Evolutionary conservation across 2,888 invertebrate genomes (phyloP), one percentile per base, ranked within the genome.

Genomic region (Siphonodentalium dalli): DNA sequence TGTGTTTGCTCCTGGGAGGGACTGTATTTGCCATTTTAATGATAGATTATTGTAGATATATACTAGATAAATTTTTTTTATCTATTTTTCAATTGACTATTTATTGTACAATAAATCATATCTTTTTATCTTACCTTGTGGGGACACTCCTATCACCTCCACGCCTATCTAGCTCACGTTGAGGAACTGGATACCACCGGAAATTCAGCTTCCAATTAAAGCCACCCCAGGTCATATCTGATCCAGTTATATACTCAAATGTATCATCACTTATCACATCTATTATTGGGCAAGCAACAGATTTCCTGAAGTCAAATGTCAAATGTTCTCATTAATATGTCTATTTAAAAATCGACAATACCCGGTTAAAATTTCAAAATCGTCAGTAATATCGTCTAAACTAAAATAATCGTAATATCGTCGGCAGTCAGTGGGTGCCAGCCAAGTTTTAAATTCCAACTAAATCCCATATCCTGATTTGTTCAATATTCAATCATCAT

Each of bases 161-260:
- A 65, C 98, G 86, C 42, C 99, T 87, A 54, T 92, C 88, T 90
- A 97, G 91, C 85, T 99, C 99, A 65, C 98, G 87, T 79, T 95
- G 93, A 0, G 99, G 97, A 23, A 99, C 98, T 54, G 96, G 89
- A 83, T 99, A 99, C 96, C 96, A 97, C 85, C 98, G 89, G 84
- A 99, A 99, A 84, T 98, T 98, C 47, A 99, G 86, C 83, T 97
- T 97, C 98, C 98, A 98, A 84, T 98, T 99, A 84, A 99, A 99
- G 23, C 98, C 98, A 61, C 98, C 98, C 97, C 98, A 99, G 0
- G 98, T 99, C 89, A 96, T 95, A 81, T 99, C 98, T 1, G 96
- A 96, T 1, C 98, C 98, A 44, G 96, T 92, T 61, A 98, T 93
- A 84, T 99, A 99, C 83, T 98, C 97, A 83, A 99, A 99, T 4